Base-by-base conservation (phyloP, 1,140 invertebrate species). In the Plectus sambesii region DNA sequence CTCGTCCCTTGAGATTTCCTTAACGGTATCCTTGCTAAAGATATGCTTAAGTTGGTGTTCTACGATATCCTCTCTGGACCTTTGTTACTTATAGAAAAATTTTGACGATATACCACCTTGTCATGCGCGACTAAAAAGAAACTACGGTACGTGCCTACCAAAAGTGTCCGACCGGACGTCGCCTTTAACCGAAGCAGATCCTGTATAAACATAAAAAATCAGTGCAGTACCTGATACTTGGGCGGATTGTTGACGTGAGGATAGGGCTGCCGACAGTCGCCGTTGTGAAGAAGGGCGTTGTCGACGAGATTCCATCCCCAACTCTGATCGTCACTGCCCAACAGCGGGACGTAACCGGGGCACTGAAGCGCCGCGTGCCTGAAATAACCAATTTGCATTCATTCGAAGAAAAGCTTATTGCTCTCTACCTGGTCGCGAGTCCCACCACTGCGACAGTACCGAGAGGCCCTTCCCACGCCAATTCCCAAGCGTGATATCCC, bases 241-340 rank as follows among this genome's bases (percentile, higher is more conserved):
- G 89, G 89, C 55, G 88, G 86, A 78, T 96, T 96, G 70, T 93
- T 96, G 48, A 94, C 73, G 23, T 87, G 71, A 24, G 92, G 92
- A 77, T 93, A 98, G 71, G 84, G 88, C 50, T 88, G 89, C 72
- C 90, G 83, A 55, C 82, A 82, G 73, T 93, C 85, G 41, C 90
- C 90, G 78, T 94, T 94, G 68, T 98, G 90, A 57, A 96, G 73
- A 39, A 98, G 78, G 76, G 86, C 81, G 77, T 97, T 97, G 73
- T 97, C 90, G 15, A 97, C 89, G 49, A 97, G 77, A 78, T 97
- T 97, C 90, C 92, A 97, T 3, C 90, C 90, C 90, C 90, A 97
- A 61, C 87, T 93, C 70, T 96, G 82, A 68, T 92, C 85, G 74
- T 97, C 87, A 36, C 84, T 85, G 19, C 92, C 92, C 39, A 98